Conservation (phyloP, 2,888 invertebrate species). For the Drosophila borborema region DNA sequence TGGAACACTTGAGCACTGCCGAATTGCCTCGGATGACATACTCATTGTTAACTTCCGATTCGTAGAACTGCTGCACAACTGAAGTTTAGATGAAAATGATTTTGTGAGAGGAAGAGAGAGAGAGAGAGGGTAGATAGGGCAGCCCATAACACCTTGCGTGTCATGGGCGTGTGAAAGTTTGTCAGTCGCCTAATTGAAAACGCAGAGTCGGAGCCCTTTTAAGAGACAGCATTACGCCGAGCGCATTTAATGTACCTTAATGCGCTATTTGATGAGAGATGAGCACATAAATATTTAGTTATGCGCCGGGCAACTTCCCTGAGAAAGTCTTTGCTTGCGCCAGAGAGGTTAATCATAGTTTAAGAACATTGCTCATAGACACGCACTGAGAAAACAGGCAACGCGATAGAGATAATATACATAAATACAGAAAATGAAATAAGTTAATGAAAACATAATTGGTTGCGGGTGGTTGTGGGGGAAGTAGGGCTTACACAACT, state of each 20-base stretch:
- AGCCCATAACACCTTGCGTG: constrained; percentile 54
- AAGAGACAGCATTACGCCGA: constrained; percentile 15
- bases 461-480: constrained; percentile 2
- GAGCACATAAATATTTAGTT: constrained; percentile 54
- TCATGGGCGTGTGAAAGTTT: constrained; percentile 61
- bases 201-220: constrained; percentile 27
- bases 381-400: constrained; percentile 54
- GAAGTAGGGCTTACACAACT: constrained; percentile 9
- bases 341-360: constrained; percentile 63
- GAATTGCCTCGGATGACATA: constrained; percentile 91
- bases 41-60: constrained; percentile 90
- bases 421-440: constrained; percentile 25
- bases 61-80: constrained; percentile 91
- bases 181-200: constrained; percentile 69
- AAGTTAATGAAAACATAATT: constrained; percentile 46
- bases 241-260: constrained; percentile 60
- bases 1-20: constrained; percentile 90
- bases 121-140: background rate
- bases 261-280: constrained; percentile 53
- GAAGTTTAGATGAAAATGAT: constrained; percentile 37
- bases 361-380: constrained; percentile 57
- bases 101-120: constrained; percentile 21
- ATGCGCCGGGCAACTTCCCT: constrained; percentile 51
- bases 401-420: constrained; percentile 6
- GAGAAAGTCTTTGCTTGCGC: constrained; percentile 50